Evolutionary conservation across 2,113 vertebrate species (phyloP), one percentile per base, ranked within the genome.

Genomic region (Parus major): DNA sequence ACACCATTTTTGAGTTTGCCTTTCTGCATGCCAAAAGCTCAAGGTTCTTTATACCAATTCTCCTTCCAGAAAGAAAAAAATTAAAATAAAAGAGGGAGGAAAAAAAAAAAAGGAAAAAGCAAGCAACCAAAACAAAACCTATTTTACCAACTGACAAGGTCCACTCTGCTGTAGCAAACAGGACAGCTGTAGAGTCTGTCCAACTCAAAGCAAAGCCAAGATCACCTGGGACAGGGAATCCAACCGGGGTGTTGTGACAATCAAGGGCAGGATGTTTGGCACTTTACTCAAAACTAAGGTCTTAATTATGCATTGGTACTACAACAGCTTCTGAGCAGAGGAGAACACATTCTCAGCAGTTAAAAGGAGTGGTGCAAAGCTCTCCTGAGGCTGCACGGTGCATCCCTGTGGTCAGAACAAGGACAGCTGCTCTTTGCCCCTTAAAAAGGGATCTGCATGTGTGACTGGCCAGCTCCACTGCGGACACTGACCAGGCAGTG

Each of bases 231-330:
- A 85, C n/a, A 28, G 41, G 33, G 42, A 77, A 71, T 82, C 46
- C 41, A 72, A 3, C 10, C 0, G 0, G 61, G 63, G 35, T 1
- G 5, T 9, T 15, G 15, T 15, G 68, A 31, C 27, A 33, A 2
- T 0, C 0, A 35, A 66, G 52, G 78, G 33, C 12, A 47, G 42
- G 25, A 44, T 3, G 28, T 46, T 69, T 65, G 88, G 88, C 31
- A 36, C 35, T 49, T 82, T 1, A 42, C 23, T 17, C 15, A 15
- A 41, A 73, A 86, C 42, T 23, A 55, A 65, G 46, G 36, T 44
- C 29, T 94, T 46, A 25, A 10, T 35, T n/a, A 65, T 0, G 8
- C 70, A 5, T 42, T 46, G 66, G 46, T 33, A 14, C 66, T 52
- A 41, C 35, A 41, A 49, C 21, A 88, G 72, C 60, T 50, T 19